Conservation (phyloP, 2,888 invertebrate genomes). For the Macrosoma leucophasiata region DNA sequence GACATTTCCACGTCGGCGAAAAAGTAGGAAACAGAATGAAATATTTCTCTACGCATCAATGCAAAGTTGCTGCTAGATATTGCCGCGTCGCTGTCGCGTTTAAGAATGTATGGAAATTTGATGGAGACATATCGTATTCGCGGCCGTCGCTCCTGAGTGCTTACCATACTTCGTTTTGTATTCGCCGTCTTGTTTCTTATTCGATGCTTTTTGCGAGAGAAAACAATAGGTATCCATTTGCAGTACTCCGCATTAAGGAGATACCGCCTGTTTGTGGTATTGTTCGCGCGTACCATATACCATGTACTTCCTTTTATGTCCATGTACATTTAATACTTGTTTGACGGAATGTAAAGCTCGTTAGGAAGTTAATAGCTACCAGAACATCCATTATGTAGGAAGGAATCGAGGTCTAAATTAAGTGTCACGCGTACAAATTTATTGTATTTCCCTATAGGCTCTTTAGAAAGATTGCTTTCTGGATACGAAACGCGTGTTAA, state of each 20-base stretch:
- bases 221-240: constrained; percentile 51
- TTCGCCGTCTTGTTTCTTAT: constrained; percentile 42
- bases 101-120: constrained; percentile 65
- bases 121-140: constrained; percentile 65
- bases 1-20: too few species aligned
- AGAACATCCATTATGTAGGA: constrained; percentile 30
- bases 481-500: constrained; percentile 19
- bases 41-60: constrained; percentile 50
- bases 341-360: too few species aligned
- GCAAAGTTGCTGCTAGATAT: constrained; percentile 46
- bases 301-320: too few species aligned
- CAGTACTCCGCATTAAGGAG: constrained; percentile 46
- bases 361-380: too few species aligned
- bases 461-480: constrained; percentile 23
- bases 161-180: constrained; percentile 50
- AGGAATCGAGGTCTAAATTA: constrained; percentile 27
- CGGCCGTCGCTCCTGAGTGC: constrained; percentile 47
- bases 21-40: constrained; percentile 29
- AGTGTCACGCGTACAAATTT: constrained; percentile 23
- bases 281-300: constrained; percentile 38
- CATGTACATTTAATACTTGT: too few species aligned
- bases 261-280: constrained; percentile 35
- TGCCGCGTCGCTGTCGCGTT: constrained; percentile 39
- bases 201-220: constrained; percentile 50
- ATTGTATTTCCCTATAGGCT: constrained; percentile 23